Evolutionary conservation across 2,113 vertebrate genomes (phyloP).

Genomic region (Holacanthus passer): DNA sequence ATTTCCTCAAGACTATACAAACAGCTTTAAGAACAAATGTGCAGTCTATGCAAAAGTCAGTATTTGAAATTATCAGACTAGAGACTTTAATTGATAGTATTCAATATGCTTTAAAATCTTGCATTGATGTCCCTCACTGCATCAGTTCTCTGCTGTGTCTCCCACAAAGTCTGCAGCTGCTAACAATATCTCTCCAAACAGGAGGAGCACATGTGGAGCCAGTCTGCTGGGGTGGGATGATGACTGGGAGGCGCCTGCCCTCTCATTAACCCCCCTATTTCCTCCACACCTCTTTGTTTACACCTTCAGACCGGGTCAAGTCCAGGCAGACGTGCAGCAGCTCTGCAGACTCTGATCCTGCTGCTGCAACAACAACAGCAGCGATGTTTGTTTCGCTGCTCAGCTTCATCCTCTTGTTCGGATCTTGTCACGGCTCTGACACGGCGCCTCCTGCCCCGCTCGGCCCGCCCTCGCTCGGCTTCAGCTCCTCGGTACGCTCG

Average conservation of each 20-base stretch:
- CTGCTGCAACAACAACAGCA: not conserved
- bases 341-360: not conserved
- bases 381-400: constrained; percentile 54
- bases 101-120: not conserved
- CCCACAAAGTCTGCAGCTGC: not conserved
- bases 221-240: constrained; percentile 49
- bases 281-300: constrained; percentile 73
- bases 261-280: constrained; percentile 67
- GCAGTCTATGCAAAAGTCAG: not conserved
- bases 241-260: constrained; percentile 74
- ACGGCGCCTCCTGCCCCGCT: constrained; percentile 32
- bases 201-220: constrained; percentile 32
- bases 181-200: too few species aligned
- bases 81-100: too few species aligned
- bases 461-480: constrained; percentile 57
- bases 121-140: not conserved
- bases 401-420: constrained; percentile 10
- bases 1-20: not conserved
- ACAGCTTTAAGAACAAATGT: not conserved
- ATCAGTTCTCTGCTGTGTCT: not conserved
- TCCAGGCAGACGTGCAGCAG: constrained; percentile 42
- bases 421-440: constrained; percentile 10
- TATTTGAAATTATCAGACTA: not conserved
- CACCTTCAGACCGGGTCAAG: constrained; percentile 60
- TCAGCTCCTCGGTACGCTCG: constrained; percentile 70